Evolutionary conservation across 23 tunicate genomes (phyloP), one percentile per base, ranked within the genome.

Genomic region (Pegea sp.): DNA sequence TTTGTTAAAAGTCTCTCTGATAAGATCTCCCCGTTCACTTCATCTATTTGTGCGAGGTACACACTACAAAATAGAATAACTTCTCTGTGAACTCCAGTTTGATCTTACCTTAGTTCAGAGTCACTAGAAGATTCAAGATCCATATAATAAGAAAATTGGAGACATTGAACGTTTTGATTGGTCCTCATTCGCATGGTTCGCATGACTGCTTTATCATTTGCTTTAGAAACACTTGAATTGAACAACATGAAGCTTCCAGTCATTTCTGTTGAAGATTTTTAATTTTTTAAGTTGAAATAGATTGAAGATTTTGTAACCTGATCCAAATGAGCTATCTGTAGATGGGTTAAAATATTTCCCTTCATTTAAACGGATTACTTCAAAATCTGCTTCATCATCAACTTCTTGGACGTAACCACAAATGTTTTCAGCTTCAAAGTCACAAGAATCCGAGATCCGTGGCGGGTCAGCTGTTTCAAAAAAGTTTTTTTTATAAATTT

Each of bases 341-440:
- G 29, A 31, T 5, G 93, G 93, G 19, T 70, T 29, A 18, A 72
- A 56, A 1, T 21, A 30, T 27, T 46, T 29, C 44, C 58, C 60
- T 1, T 64, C 59, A 5, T 62, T 49, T 59, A 58, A 54, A 24
- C 77, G 77, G 11, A 78, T 43, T 0, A 53, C 64, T 33, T 60
- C 1, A 71, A 72, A 84, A 22, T 84, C 84, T 24, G 42, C 34
- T n/a, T 66, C 56, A 31, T 84, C 84, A 0, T 62, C 48, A 22
- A 32, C 57, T 7, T 84, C 76, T 64, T 84, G 95, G 4, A 74
- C 76, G 55, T 73, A 84, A 5, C 95, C 95, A 33, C 95, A 84
- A 2, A 57, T 55, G 7, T 64, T 13, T 11, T 52, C 68, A n/a
- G 73, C 95, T 8, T 84, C 84, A 53, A 69, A 84, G 52, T 68